These are phyloP conservation scores for Fundulus diaphanus DNA, from an alignment of 2,797 vertebrate genomes.

Conservation along the genomic window DNA sequence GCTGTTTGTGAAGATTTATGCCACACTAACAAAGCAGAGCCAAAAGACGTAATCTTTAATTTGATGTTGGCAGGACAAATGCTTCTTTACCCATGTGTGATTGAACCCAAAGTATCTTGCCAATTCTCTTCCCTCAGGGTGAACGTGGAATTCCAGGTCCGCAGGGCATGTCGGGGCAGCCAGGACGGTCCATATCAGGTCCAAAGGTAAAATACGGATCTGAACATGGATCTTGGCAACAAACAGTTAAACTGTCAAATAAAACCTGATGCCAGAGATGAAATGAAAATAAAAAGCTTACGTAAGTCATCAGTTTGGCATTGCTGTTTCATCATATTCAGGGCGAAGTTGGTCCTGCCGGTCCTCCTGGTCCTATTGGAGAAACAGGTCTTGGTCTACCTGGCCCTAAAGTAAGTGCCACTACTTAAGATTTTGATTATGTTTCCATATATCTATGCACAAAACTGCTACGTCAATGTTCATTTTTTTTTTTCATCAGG, in stretches of 20 bases:
- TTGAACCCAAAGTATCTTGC: conserved; percentile 10
- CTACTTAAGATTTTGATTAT: background rate
- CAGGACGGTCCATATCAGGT: conserved; percentile 87
- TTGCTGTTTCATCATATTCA: conserved; percentile 56
- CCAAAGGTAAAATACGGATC: conserved; percentile 84
- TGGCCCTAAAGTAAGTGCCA: conserved; percentile 87
- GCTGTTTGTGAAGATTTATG: conserved; percentile 17
- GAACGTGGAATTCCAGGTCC: conserved; percentile 87
- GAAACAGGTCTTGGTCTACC: conserved; percentile 90
- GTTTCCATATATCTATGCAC: conserved; percentile 2
- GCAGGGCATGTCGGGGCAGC: conserved; percentile 86
- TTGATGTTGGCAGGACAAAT: conserved; percentile 8
- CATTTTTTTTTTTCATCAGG: conserved; percentile 73
- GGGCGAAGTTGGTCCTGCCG: conserved; percentile 87
- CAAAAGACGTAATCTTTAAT: conserved; percentile 17
- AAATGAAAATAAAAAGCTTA: conserved; percentile 23
- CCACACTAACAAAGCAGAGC: conserved; percentile 3
- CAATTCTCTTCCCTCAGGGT: conserved; percentile 77
- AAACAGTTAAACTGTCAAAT: conserved; percentile 37
- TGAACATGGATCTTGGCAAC: conserved; percentile 37
- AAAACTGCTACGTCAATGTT: background rate
- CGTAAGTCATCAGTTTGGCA: conserved; percentile 8
- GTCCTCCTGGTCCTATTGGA: conserved; percentile 85
- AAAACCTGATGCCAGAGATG: conserved; percentile 11
- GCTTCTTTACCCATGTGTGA: conserved; percentile 11